Evolutionary conservation across 1,140 invertebrate species (phyloP).

Genomic region (Mamestra configurata): DNA sequence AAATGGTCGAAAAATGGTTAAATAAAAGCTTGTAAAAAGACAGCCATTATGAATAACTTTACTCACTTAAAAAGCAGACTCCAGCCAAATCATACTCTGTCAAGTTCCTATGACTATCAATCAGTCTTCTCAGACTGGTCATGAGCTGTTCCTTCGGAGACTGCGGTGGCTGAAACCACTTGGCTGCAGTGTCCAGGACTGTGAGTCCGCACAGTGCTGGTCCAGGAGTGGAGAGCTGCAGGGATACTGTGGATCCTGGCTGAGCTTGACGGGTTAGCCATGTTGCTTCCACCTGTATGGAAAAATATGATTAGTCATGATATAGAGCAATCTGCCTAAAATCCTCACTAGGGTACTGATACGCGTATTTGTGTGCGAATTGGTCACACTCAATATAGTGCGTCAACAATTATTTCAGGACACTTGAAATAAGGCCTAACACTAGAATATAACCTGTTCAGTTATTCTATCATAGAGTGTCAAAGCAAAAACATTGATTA

Average conservation of each 20-base stretch:
- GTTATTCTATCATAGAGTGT: too few species aligned
- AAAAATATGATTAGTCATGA: neutral
- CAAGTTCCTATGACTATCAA: constrained; percentile 73
- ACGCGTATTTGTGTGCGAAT: too few species aligned
- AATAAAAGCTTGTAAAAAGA: too few species aligned
- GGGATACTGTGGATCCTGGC: constrained; percentile 66
- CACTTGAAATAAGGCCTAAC: too few species aligned
- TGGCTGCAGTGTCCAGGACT: constrained; percentile 71
- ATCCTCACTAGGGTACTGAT: too few species aligned
- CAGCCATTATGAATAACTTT: too few species aligned
- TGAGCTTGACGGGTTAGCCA: constrained; percentile 69
- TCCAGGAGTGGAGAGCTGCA: constrained; percentile 71
- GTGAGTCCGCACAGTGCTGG: constrained; percentile 78
- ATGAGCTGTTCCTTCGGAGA: constrained; percentile 65
- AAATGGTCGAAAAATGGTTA: too few species aligned
- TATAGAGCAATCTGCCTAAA: too few species aligned
- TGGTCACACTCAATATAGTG: too few species aligned
- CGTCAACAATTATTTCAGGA: too few species aligned
- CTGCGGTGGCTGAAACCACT: constrained; percentile 61
- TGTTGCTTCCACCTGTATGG: constrained; percentile 67
- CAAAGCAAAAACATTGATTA: too few species aligned
- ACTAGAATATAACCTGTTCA: too few species aligned
- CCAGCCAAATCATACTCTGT: constrained; percentile 76
- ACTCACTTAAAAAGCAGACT: constrained; percentile 76
- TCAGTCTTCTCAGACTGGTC: constrained; percentile 61